Percentiles rank a stretch among this genome's conserved stretches.
These are phyloP conservation scores for Stenopsyche tienmushanensis DNA, from an alignment of 1,140 invertebrate species.

Conservation along the genomic window DNA sequence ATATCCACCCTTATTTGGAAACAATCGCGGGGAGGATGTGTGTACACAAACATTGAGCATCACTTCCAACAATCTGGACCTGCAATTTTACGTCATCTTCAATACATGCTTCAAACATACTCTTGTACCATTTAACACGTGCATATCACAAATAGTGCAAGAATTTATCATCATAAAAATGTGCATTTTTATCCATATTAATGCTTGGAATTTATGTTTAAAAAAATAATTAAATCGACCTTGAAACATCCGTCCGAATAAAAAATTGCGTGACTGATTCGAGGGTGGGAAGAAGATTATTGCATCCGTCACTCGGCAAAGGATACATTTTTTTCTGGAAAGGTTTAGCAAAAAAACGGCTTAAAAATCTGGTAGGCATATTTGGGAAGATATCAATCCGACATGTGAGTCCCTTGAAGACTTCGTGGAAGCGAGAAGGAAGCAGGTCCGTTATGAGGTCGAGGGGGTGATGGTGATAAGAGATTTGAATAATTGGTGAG, in stretches of 20 bases:
- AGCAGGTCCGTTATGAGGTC: background rate
- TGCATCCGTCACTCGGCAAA: constrained; percentile 14
- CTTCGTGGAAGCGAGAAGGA: background rate
- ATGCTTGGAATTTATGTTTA: no score
- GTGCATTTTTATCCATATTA: no score
- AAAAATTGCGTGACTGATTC: constrained; percentile 27
- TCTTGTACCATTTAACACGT: no score
- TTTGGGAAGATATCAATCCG: constrained; percentile 17
- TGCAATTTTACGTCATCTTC: no score
- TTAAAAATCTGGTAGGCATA: constrained; percentile 9
- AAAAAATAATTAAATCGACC: no score
- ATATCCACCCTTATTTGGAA: background rate
- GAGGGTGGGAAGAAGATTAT: constrained; percentile 8
- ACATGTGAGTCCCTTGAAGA: background rate
- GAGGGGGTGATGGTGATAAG: constrained; percentile 15
- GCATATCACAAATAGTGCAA: no score
- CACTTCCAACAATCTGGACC: no score
- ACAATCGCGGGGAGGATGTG: background rate
- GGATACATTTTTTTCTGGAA: background rate
- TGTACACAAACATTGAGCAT: background rate
- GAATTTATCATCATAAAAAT: no score
- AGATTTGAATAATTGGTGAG: constrained; percentile 31
- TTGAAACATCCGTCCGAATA: no score
- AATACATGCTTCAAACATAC: no score
- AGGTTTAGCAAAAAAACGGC: constrained; percentile 8